Conservation (phyloP, 2,888 invertebrate genomes). For the Drosophila gaucha region DNA sequence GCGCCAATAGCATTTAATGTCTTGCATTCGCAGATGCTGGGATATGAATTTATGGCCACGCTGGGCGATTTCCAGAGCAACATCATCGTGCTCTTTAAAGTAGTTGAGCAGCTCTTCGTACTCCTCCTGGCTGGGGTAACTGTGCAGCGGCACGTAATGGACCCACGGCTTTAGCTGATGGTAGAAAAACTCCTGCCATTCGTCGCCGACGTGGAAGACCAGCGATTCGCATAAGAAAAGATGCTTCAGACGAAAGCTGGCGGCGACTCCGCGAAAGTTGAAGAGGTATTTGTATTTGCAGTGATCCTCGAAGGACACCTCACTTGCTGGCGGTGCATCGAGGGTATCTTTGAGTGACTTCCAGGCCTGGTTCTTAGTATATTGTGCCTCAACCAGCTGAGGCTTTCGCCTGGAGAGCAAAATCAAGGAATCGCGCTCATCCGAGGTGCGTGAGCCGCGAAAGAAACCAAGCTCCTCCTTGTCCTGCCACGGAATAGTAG, state of each 20-base stretch:
- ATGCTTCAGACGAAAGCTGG: slow-evolving; percentile 98
- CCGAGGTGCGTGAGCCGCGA: slow-evolving; percentile 96
- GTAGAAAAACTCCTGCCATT: slow-evolving; percentile 98
- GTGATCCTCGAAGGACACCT: slow-evolving; percentile 95
- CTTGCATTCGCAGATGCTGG: slow-evolving; percentile 92
- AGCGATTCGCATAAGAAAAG: slow-evolving; percentile 96
- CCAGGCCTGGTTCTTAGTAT: slow-evolving; percentile 99
- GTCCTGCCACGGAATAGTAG: slow-evolving; percentile 90
- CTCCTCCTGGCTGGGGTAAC: slow-evolving; percentile 88
- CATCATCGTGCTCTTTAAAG: slow-evolving; percentile 90
- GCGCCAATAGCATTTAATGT: slow-evolving; percentile 95
- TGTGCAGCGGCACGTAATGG: slow-evolving; percentile 95
- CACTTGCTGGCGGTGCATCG: slow-evolving; percentile 91
- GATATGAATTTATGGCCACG: slow-evolving; percentile 93
- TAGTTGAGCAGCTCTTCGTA: slow-evolving; percentile 91
- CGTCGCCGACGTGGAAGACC: slow-evolving; percentile 96
- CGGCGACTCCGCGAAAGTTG: slow-evolving; percentile 98
- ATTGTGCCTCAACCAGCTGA: slow-evolving; percentile 94
- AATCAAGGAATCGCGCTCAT: slow-evolving; percentile 94
- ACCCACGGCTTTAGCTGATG: slow-evolving; percentile 96
- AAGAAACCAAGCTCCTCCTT: slow-evolving; percentile 93
- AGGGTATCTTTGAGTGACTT: slow-evolving; percentile 97
- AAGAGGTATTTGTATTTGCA: slow-evolving; percentile 97
- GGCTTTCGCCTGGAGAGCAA: slow-evolving; percentile 91
- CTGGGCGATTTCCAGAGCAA: slow-evolving; percentile 91